phyloP scores from a whole-genome alignment of 2,888 invertebrate species.

The Azorinus chamasolen region DNA sequence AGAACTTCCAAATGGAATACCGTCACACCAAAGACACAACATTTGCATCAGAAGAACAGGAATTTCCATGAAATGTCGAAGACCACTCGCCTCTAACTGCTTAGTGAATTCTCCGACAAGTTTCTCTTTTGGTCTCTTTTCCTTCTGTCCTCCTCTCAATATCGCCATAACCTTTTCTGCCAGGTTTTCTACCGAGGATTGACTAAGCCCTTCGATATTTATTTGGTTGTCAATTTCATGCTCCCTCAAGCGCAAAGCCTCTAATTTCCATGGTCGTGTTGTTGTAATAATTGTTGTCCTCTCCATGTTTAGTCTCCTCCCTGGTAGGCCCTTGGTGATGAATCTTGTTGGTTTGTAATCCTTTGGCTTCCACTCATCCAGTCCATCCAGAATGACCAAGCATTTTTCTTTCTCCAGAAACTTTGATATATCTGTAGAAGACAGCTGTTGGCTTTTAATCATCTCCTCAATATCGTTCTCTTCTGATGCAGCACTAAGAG shows the following conservation, averaged over 20 bases:
- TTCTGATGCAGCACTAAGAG: background rate
- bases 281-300: background rate
- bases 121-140: background rate
- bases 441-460: background rate
- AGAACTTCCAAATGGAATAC: background rate
- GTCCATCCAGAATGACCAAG: slow-evolving; percentile 8
- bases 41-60: slow-evolving; percentile 21
- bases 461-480: background rate
- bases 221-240: background rate
- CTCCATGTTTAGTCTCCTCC: background rate
- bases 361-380: slow-evolving; percentile 6
- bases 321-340: background rate
- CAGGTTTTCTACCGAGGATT: background rate
- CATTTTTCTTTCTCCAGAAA: background rate
- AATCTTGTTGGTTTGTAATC: background rate
- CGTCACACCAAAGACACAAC: slow-evolving; percentile 22
- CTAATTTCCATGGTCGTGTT: slow-evolving; percentile 7
- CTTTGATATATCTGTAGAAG: too few species aligned
- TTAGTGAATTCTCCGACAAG: background rate
- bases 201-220: background rate
- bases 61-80: background rate
- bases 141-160: background rate
- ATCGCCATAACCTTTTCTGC: background rate
- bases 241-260: background rate
- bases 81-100: background rate